Conservation (phyloP, 2,113 vertebrate species). For the Anhinga rufa region DNA sequence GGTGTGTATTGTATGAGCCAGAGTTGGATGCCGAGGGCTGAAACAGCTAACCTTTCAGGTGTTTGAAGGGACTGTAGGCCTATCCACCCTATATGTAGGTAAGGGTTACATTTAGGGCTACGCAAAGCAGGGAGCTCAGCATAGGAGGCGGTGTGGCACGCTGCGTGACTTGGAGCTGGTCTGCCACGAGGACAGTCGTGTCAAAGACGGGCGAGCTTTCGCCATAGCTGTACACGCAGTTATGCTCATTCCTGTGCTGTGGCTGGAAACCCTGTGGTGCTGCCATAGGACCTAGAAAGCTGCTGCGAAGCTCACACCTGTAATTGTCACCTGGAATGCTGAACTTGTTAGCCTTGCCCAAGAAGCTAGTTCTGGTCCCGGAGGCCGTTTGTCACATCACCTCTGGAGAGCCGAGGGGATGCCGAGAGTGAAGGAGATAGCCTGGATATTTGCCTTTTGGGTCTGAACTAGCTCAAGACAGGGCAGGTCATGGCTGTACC, state of each 20-base stretch:
- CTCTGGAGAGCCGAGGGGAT: neutral
- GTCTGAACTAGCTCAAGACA: neutral
- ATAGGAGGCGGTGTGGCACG: accelerated
- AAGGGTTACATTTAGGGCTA: neutral
- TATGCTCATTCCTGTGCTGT: accelerated
- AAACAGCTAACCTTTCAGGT: neutral
- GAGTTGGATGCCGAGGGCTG: neutral
- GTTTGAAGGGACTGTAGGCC: accelerated
- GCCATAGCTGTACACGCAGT: accelerated
- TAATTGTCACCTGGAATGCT: neutral
- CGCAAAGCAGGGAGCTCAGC: neutral
- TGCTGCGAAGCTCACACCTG: neutral
- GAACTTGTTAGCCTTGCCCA: neutral
- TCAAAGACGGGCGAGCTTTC: neutral
- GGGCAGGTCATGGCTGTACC: too few relatives aligned
- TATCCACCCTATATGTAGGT: accelerated
- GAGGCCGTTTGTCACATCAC: neutral
- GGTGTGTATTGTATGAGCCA: neutral
- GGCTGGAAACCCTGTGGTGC: neutral
- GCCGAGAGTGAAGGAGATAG: neutral
- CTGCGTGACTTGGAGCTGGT: neutral
- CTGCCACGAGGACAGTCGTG: accelerated
- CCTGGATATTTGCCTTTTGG: neutral
- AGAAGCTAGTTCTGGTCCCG: neutral
- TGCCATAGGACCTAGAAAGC: neutral